Evolutionary conservation across 2,888 invertebrate genomes (phyloP), one percentile per base, ranked within the genome.

Genomic region (Tipula confusa): DNA sequence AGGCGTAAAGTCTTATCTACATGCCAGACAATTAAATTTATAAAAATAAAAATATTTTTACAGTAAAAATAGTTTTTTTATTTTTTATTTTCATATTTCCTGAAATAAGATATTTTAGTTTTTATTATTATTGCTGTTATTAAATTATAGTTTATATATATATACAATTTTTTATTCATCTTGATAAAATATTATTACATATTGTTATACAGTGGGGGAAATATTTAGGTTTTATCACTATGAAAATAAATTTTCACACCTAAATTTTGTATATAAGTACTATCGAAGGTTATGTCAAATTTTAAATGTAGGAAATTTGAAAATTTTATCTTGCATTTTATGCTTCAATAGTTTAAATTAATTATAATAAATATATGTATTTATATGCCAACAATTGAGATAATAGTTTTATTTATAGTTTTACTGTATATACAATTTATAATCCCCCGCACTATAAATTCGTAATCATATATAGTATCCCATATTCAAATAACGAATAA

Each of bases 211-310:
- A 64, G 64, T 64, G 64, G 24, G 9, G 64, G 64, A 64, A 64
- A 24, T 64, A 64, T 24, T 18, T 36, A 7, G 36, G 1, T n/a
- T 38, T 38, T 64, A 24, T 64, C 64, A 64, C 18, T 24, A 64
- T 48, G 64, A 64, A 64, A 64, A 64, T 64, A 64, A 64, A 9
- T 64, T 64, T 64, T 64, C 64, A 64, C 64, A 64, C 64, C 64
- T 64, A 64, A 64, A 64, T 64, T 64, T 64, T n/a, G n/a, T n/a
- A n/a, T n/a, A n/a, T n/a, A n/a, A n/a, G n/a, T 64, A 64, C 64
- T 24, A 64, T 24, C 64, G 64, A 64, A 64, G 64, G 64, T 64
- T 64, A 64, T 64, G 64, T 64, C 64, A 64, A 64, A 64, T 64
- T 64, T 24, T 24, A 24, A 64, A 64, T 24, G 64, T 64, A 64